A percentile compares a stretch with the other conserved stretches of the same genome.
phyloP scores from a whole-genome alignment of 2,113 vertebrate genomes.

The Casuarius casuarius region DNA sequence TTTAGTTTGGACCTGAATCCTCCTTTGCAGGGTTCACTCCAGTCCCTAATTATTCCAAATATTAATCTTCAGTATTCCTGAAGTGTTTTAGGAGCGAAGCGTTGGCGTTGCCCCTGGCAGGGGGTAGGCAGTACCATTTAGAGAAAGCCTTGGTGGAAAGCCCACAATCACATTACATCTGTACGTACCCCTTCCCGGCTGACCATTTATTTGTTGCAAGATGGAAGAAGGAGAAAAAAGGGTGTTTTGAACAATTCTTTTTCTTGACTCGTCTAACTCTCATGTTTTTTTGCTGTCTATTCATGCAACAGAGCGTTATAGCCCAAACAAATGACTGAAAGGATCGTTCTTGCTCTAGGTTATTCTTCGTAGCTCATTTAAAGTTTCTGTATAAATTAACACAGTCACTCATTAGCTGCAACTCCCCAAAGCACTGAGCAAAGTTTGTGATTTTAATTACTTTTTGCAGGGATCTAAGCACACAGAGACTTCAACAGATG shows the following conservation, averaged over 20 bases:
- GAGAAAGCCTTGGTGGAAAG: too few relatives aligned
- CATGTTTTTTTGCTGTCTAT: neutral
- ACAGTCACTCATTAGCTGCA: neutral
- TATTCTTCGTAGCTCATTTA: neutral
- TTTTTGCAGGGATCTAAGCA: conserved; percentile 31
- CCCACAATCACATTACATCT: too few relatives aligned
- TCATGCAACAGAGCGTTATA: neutral
- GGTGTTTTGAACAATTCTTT: neutral
- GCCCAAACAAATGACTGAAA: neutral
- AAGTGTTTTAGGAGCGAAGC: too few relatives aligned
- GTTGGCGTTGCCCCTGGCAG: too few relatives aligned
- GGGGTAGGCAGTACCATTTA: too few relatives aligned
- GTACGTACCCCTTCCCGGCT: too few relatives aligned
- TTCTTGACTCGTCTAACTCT: neutral
- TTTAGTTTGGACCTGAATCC: too few relatives aligned
- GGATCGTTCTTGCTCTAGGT: neutral
- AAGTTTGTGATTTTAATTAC: conserved; percentile 70
- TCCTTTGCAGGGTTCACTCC: too few relatives aligned
- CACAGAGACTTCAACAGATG: neutral
- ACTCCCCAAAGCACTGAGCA: neutral
- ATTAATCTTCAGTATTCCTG: too few relatives aligned
- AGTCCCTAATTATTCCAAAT: too few relatives aligned
- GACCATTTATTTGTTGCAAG: too few relatives aligned
- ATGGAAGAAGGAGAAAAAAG: too few relatives aligned
- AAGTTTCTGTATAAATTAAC: neutral